Conservation (phyloP, 2,113 vertebrate genomes). For the Steatornis caripensis region DNA sequence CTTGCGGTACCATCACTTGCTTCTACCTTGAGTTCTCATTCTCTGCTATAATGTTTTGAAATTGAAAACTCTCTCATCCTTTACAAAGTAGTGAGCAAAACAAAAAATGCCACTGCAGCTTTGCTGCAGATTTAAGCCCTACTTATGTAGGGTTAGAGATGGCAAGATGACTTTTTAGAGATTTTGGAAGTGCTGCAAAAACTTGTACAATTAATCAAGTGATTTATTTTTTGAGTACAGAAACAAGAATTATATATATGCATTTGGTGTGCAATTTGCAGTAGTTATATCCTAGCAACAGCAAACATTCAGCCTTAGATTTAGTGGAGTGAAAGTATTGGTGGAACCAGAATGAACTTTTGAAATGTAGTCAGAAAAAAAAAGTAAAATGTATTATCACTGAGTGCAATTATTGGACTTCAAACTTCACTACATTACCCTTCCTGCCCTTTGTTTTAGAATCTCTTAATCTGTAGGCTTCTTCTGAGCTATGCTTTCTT, state of each 20-base stretch:
- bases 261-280: not conserved
- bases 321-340: not conserved
- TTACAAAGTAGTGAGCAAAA: not conserved
- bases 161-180: not conserved
- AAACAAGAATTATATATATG: not conserved
- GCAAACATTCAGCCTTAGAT: not conserved
- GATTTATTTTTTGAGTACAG: not conserved
- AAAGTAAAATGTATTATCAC: not conserved
- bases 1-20: not conserved
- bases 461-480: not conserved
- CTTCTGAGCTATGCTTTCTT: not conserved
- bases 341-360: not conserved
- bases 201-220: not conserved
- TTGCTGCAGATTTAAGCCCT: not conserved
- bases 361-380: not conserved
- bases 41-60: not conserved
- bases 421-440: not conserved
- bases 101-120: not conserved
- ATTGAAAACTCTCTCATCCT: not conserved
- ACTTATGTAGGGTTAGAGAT: not conserved
- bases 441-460: not conserved
- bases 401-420: not conserved
- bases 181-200: not conserved
- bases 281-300: constrained; percentile 28
- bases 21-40: not conserved